Evolutionary conservation across 2,797 vertebrate genomes (phyloP), one percentile per base, ranked within the genome.

Genomic region (Hylomyscus alleni): DNA sequence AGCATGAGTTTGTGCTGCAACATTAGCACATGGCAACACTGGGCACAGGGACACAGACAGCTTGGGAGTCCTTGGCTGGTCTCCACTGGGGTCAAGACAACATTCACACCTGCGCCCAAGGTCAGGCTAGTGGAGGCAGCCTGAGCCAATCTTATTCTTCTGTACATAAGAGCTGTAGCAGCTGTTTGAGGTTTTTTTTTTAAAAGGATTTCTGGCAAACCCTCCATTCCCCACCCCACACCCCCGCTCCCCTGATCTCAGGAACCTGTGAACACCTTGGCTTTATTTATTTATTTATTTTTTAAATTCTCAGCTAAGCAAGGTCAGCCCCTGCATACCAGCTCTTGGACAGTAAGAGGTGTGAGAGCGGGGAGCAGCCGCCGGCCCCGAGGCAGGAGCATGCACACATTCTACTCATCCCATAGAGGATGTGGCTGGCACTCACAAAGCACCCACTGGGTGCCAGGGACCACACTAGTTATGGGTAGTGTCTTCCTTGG

Each of bases 141-240:
- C 34, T 15, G 20, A 87, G 65, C 2, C 34, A 80, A 50, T 3
- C 34, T 62, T 50, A 29, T 3, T 69, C 19, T 58, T 89, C 87
- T 65, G n/a, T 44, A 67, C 24, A 29, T 0, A 24, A 44, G 40
- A 77, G 84, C 6, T 3, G 29, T 52, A 50, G 44, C 54, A 84
- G 65, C 73, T 78, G 34, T 24, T 54, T 8, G 31, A 94, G 89
- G 88, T 40, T 29, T 44, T 0, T 44, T 44, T 44, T 44, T n/a
- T n/a, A 3, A 22, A 22, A 24, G 20, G 58, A 56, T 22, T 87
- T 81, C 81, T 19, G 0, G 7, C 17, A 52, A 62, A 44, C 0
- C 72, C 3, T n/a, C 62, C 13, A 47, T 34, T 0, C 3, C 44
- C 2, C 0, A 8, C 0, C 20, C 3, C 60, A 10, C 26, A 6